Percentiles rank a stretch among this genome's conserved stretches.
Conservation (phyloP, 2,888 invertebrate genomes). For the Electrophaes corylata region DNA sequence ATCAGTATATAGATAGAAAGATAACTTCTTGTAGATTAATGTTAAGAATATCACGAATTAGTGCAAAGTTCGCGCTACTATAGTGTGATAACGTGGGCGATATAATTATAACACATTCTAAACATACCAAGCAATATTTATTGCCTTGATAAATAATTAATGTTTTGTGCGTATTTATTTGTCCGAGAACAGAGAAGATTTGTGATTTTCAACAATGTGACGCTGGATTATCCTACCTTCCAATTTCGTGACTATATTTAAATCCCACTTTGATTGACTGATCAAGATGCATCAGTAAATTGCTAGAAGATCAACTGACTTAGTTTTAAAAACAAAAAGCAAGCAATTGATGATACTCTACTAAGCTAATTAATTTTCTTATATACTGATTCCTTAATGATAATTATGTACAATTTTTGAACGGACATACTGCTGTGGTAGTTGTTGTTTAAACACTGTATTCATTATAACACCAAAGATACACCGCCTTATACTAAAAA, state of each 20-base stretch:
- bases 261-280: too few species aligned
- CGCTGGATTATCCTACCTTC: neutral
- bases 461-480: too few species aligned
- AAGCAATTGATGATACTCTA: too few species aligned
- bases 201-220: neutral
- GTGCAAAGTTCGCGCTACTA: constrained; percentile 50
- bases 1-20: neutral
- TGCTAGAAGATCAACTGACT: too few species aligned
- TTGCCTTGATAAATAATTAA: constrained; percentile 23
- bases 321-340: too few species aligned
- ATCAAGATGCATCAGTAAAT: too few species aligned
- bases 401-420: too few species aligned
- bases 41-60: constrained; percentile 39
- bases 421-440: too few species aligned
- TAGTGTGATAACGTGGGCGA: constrained; percentile 43
- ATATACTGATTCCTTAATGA: too few species aligned
- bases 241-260: neutral
- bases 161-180: constrained; percentile 5
- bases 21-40: neutral
- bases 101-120: constrained; percentile 41
- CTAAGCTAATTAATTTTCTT: too few species aligned
- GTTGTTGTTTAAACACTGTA: too few species aligned
- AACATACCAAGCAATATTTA: constrained; percentile 38
- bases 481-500: too few species aligned
- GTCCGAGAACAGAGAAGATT: neutral